A percentile compares a stretch with the other conserved stretches of the same genome.
Evolutionary conservation across 2,113 vertebrate species (phyloP).

Genomic region (Albula goreensis): DNA sequence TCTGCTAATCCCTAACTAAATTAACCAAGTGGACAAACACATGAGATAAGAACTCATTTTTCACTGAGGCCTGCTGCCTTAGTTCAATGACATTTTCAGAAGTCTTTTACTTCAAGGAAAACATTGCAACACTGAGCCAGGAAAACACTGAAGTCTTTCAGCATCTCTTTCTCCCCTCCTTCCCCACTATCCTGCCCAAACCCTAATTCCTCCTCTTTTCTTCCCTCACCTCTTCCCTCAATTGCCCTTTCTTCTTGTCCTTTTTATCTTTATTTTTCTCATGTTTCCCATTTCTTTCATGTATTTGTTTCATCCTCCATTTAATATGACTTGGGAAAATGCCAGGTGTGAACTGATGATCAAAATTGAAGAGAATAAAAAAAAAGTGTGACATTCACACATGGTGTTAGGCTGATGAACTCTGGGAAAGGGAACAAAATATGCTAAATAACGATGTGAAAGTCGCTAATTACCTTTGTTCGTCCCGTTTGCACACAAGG

Average conservation of each 20-base stretch:
- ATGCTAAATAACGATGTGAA: no score
- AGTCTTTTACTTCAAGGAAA: conserved; percentile 50
- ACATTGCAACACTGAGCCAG: conserved; percentile 52
- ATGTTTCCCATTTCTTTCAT: conserved; percentile 39
- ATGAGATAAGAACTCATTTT: conserved; percentile 67
- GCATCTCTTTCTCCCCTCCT: conserved; percentile 39
- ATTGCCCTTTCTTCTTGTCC: conserved; percentile 37
- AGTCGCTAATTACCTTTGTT: no score
- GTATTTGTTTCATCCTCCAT: conserved; percentile 30
- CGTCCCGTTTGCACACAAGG: background rate
- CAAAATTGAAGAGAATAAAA: background rate
- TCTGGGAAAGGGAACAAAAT: background rate
- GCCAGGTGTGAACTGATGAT: background rate
- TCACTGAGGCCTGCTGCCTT: conserved; percentile 52
- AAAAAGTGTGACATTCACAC: background rate
- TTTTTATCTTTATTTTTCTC: conserved; percentile 35
- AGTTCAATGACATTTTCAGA: conserved; percentile 51
- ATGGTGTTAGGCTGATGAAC: background rate
- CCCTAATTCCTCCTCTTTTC: conserved; percentile 16
- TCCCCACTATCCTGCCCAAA: conserved; percentile 29
- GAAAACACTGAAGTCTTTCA: conserved; percentile 54
- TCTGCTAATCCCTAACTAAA: conserved; percentile 54
- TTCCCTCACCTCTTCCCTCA: conserved; percentile 29
- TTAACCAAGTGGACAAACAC: conserved; percentile 75
- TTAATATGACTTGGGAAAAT: background rate